Conservation (phyloP, 2,113 vertebrate species). For the Ctenomys sociabilis region DNA sequence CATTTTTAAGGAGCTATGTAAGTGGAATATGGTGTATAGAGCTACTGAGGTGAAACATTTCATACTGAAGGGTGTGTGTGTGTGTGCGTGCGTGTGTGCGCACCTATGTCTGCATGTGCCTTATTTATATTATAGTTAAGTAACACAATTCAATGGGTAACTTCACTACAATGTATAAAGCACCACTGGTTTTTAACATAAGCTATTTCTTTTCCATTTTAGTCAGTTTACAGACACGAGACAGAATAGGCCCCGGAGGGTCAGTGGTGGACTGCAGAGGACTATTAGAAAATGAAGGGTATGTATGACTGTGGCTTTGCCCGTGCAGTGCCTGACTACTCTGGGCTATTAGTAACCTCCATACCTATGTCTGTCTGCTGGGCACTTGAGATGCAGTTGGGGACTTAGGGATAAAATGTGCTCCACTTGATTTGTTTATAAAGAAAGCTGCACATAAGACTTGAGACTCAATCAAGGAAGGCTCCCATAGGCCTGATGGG, state of each 20-base stretch:
- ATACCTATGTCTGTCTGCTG: not conserved
- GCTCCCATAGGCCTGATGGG: not conserved
- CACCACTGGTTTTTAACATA: constrained; percentile 63
- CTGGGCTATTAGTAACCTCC: not conserved
- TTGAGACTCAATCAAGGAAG: not conserved
- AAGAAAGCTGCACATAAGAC: not conserved
- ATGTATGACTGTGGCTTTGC: constrained; percentile 74
- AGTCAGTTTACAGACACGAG: constrained; percentile 98
- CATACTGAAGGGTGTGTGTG: not conserved
- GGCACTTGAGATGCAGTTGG: not conserved
- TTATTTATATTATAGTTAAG: not conserved
- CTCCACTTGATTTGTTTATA: not conserved
- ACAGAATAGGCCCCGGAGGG: constrained; percentile 95
- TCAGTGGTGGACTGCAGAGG: constrained; percentile 98
- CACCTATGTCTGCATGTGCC: not conserved
- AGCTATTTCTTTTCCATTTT: constrained; percentile 74
- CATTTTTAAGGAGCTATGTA: not conserved
- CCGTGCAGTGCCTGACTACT: not conserved
- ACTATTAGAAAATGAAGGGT: constrained; percentile 97
- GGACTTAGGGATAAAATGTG: not conserved
- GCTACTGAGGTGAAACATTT: not conserved
- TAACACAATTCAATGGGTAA: not conserved
- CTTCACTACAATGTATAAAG: not conserved
- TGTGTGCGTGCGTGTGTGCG: no score
- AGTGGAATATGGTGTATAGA: not conserved